A percentile compares a stretch with the other conserved stretches of the same genome.
These are phyloP conservation scores for Limnephilus rhombicus DNA, from an alignment of 2,888 invertebrate genomes.

Conservation along the genomic window DNA sequence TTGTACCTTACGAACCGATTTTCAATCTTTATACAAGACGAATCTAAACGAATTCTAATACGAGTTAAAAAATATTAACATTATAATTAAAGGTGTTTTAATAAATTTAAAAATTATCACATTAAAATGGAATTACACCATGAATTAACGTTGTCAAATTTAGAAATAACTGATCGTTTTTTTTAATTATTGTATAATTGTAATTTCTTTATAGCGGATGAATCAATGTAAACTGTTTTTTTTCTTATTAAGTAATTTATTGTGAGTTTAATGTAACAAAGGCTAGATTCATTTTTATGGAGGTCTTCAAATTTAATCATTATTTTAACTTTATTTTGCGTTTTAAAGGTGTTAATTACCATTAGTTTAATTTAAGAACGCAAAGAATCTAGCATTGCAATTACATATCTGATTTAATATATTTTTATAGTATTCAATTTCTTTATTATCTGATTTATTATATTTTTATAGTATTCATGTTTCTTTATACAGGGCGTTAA, in stretches of 20 bases:
- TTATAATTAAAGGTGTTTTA: too few species aligned
- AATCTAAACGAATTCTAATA: background rate
- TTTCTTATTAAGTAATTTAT: background rate
- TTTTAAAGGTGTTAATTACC: background rate
- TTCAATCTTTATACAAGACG: background rate
- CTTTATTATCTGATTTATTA: background rate
- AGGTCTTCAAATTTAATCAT: background rate
- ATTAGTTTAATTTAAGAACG: background rate
- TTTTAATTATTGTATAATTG: background rate
- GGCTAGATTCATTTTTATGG: background rate
- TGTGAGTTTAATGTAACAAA: background rate
- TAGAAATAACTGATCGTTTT: too few species aligned
- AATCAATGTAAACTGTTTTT: background rate
- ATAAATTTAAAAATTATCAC: too few species aligned
- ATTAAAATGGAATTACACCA: too few species aligned
- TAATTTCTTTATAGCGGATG: background rate
- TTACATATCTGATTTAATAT: background rate
- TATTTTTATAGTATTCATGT: background rate
- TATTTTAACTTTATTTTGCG: background rate
- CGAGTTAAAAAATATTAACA: too few species aligned
- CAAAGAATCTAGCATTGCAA: background rate
- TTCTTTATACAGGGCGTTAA: background rate
- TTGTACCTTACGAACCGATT: background rate
- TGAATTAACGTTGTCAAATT: too few species aligned
- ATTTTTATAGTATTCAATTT: background rate